Base-by-base conservation (phyloP, 2,888 invertebrate species). In the Dryobota labecula region DNA sequence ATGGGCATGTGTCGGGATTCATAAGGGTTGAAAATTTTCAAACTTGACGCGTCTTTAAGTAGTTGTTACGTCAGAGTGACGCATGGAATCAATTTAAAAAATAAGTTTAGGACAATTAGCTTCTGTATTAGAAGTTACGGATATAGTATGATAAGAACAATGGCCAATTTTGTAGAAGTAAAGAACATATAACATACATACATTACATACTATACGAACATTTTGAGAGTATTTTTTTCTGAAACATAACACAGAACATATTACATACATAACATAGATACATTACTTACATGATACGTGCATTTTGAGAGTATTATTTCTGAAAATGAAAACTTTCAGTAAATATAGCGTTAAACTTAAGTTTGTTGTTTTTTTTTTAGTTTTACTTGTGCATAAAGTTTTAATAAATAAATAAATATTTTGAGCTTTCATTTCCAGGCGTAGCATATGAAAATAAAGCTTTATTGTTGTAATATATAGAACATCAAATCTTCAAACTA, bases 401-500 rank as follows among this genome's bases (percentile, higher is more conserved):
- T n/a, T n/a, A n/a, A n/a, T n/a, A n/a, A n/a, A n/a, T n/a, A n/a
- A n/a, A n/a, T n/a, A n/a, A n/a, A 47, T 11, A 20, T 8, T 41
- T 56, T 13, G 5, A 30, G 24, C 24, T 47, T 41, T 30, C n/a
- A 24, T 56, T 73, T 20, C 3, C 5, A 57, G 20, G 13, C 24
- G 27, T 7, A 56, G 33, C 9, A 45, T n/a, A 53, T 1, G 18
- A 45, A 38, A 67, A 58, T 56, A 67, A 76, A 73, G 18, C 49
- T 74, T 33, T 43, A 56, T 41, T 36, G 27, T 15, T 41, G 2
- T 33, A 41, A 45, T 30, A 41, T 49, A 33, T 41, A 38, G 15
- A 65, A 43, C 41, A 66, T 51, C 30, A 75, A 68, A 62, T 56
- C 65, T 53, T 69, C 61, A 62, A 70, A 82, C 70, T 66, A 79